phyloP scores from a whole-genome alignment of 37 sponge, comb jelly and placozoan species.

The Geodia barretti region DNA sequence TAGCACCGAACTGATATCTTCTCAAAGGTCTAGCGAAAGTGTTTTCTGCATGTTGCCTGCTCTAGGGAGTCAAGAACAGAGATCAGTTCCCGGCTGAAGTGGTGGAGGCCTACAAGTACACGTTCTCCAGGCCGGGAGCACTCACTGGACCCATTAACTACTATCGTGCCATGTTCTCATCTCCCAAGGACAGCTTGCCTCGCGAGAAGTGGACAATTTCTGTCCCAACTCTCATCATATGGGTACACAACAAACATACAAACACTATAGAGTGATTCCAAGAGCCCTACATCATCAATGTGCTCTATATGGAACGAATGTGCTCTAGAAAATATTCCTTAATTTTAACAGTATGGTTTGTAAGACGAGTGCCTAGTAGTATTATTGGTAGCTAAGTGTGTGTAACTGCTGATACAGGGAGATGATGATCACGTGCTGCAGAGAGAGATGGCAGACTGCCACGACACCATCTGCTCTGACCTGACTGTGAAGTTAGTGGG shows the following conservation, averaged over 20 bases:
- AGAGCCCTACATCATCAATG: no score
- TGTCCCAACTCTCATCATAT: conserved; percentile 45
- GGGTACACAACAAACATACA: no score
- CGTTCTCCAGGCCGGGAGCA: conserved; percentile 69
- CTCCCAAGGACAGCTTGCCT: background rate
- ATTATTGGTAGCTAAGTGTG: no score
- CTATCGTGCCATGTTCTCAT: conserved; percentile 59
- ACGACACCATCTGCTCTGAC: conserved; percentile 1
- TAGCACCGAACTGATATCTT: no score
- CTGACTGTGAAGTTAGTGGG: conserved; percentile 34
- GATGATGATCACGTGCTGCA: conserved; percentile 27
- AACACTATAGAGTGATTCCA: no score
- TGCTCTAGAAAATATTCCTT: no score
- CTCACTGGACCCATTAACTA: conserved; percentile 81
- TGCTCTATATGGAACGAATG: no score
- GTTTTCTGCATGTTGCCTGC: no score
- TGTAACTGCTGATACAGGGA: no score
- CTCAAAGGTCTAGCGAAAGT: no score
- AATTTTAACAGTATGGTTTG: no score
- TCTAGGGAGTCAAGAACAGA: conserved; percentile 61
- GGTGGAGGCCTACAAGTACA: conserved; percentile 66
- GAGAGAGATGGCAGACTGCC: conserved; percentile 28
- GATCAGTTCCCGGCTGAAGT: conserved; percentile 59
- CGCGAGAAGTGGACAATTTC: background rate
- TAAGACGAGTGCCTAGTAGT: no score